Conservation (phyloP, 2,113 vertebrate genomes). For the Coracopsis vasa region DNA sequence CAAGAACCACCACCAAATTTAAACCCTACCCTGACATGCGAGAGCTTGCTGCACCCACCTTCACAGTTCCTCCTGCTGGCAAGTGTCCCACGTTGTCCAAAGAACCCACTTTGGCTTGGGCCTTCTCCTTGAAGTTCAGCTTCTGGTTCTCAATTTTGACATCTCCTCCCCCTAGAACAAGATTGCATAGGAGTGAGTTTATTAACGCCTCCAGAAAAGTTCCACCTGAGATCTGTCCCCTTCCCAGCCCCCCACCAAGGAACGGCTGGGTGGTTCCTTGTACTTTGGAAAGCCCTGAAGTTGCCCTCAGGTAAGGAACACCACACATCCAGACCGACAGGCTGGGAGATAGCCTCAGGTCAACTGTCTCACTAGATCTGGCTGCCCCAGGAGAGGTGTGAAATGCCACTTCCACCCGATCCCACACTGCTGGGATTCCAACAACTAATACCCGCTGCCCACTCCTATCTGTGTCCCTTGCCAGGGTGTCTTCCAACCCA, state of each 20-base stretch:
- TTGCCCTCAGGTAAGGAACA: not conserved
- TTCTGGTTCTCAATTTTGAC: constrained; percentile 92
- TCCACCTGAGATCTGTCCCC: not conserved
- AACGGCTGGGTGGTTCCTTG: not conserved
- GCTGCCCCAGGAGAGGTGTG: not conserved
- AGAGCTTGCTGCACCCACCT: constrained; percentile 72
- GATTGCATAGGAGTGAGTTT: not conserved
- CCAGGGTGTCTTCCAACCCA: not conserved
- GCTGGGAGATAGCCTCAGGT: not conserved
- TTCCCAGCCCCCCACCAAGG: accelerated
- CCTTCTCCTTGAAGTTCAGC: constrained; percentile 89
- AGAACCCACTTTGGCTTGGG: constrained; percentile 88
- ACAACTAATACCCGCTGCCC: not conserved
- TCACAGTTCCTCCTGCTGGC: constrained; percentile 78
- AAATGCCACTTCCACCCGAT: not conserved
- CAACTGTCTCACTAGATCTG: not conserved
- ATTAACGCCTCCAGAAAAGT: not conserved
- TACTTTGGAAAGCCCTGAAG: not conserved
- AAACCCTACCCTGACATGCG: not conserved
- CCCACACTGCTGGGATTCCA: not conserved
- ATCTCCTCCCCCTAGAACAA: constrained; percentile 83
- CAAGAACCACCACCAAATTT: not conserved
- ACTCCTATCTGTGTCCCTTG: not conserved
- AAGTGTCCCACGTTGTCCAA: constrained; percentile 85
- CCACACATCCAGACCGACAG: not conserved